phyloP scores from a whole-genome alignment of 2,113 vertebrate species.

The Catagonus wagneri region DNA sequence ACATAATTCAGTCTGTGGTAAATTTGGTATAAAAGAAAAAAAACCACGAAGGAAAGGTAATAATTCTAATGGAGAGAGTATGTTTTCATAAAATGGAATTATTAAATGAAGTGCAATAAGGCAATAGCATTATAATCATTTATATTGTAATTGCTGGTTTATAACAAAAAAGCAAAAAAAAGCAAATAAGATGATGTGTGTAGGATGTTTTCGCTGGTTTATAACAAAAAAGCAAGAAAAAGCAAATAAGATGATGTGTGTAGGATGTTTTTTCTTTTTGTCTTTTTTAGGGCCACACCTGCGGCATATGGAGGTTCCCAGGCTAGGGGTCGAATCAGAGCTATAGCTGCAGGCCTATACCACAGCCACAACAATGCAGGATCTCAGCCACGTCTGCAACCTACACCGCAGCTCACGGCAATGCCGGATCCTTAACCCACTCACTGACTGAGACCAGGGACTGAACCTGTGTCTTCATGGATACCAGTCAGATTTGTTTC shows the following conservation, averaged over 20 bases:
- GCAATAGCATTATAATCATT: background rate
- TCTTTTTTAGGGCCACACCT: too few species aligned
- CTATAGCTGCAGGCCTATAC: too few species aligned
- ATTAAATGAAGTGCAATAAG: background rate
- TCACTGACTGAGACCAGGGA: too few species aligned
- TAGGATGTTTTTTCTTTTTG: background rate
- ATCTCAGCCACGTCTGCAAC: too few species aligned
- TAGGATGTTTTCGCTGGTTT: background rate
- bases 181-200: background rate
- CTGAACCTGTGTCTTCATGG: too few species aligned
- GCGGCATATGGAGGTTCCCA: too few species aligned
- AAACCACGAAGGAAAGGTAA: background rate
- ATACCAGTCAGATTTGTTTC: too few species aligned
- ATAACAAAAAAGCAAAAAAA: background rate
- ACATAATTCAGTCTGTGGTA: background rate
- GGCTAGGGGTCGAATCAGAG: too few species aligned
- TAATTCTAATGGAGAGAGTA: constrained; percentile 20
- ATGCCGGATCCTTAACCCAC: too few species aligned
- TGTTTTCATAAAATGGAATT: background rate
- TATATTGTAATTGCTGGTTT: background rate
- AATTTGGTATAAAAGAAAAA: constrained; percentile 36
- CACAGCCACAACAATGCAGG: too few species aligned
- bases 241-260: too few species aligned
- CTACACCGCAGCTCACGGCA: too few species aligned
- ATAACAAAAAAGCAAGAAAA: background rate